These are phyloP conservation scores for Phylloscopus trochilus DNA, from an alignment of 2,113 vertebrate species.

Conservation along the genomic window DNA sequence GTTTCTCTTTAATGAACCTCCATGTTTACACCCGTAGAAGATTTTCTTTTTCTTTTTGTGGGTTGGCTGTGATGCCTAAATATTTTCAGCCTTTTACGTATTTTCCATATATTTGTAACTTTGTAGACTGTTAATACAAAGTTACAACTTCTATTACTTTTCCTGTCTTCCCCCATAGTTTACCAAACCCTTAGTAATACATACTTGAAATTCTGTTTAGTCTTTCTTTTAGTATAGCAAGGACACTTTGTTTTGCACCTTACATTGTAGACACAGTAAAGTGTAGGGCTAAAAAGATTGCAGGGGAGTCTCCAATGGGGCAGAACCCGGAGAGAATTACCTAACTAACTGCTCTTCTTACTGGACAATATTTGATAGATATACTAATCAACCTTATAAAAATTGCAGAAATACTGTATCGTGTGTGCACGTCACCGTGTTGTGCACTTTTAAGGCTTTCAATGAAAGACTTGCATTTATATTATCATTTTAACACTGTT, in stretches of 20 bases:
- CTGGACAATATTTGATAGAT: neutral
- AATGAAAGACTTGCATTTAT: neutral
- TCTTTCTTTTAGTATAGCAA: neutral
- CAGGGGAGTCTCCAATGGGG: neutral
- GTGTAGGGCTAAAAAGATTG: neutral
- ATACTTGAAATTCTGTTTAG: neutral
- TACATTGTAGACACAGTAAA: neutral
- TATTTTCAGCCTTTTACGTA: neutral
- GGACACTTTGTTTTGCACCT: neutral
- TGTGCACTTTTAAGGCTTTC: neutral
- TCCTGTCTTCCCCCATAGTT: neutral
- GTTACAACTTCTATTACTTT: neutral
- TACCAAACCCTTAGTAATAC: neutral
- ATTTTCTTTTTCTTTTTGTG: neutral
- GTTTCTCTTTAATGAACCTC: neutral
- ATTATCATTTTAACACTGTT: neutral
- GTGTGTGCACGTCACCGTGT: neutral
- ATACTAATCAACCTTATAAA: neutral
- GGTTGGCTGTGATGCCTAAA: neutral
- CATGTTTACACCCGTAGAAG: neutral
- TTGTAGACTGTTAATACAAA: neutral
- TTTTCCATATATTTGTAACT: neutral
- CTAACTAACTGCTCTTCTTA: neutral
- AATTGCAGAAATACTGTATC: neutral
- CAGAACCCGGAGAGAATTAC: neutral